Evolutionary conservation across 1,140 invertebrate species (phyloP), one percentile per base, ranked within the genome.

Genomic region (Grapholita molesta): DNA sequence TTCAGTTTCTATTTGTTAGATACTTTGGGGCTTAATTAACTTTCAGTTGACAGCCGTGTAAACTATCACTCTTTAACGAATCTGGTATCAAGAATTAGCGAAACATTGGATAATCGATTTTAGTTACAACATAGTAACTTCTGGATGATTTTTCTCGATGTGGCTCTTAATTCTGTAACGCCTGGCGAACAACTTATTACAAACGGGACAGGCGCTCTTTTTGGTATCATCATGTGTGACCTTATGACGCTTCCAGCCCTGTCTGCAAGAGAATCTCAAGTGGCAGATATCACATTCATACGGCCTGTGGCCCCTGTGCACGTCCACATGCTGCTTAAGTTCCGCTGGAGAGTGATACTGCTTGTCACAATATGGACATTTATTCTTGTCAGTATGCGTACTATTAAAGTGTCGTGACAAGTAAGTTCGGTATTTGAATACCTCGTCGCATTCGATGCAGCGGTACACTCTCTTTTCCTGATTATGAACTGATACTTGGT

Each of bases 401-500:
- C 24, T 61, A 11, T 23, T 55, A 15, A 72, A 72, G 42, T 69
- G 70, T 30, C 32, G 55, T 2, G 32, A 55, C 5, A 53, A 66
- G 3, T 30, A 61, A 12, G 55, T 25, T 25, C 28, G 48, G 8
- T 30, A 33, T 3, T 32, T 24, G 18, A 69, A 72, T 2, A 61
- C 52, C 15, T 21, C 64, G n/a, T 21, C 66, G 30, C 67, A 68
- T 65, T 68, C 66, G 0, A 25, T n/a, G 28, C 70, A 71, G 8
- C 32, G 38, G 24, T 65, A 64, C 3, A 3, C 33, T 78, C 21
- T 67, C 72, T 0, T 69, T 55, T 0, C 70, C 76, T 48, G 15
- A 5, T 48, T 48, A 66, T 88, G 86, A 2, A 75, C 79, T 32
- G 74, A 28, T 0, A 48, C 23, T 48, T 79, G 69, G 30, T 88